Conservation (phyloP, 2,113 vertebrate genomes). For the Rhodinocichla rosea region DNA sequence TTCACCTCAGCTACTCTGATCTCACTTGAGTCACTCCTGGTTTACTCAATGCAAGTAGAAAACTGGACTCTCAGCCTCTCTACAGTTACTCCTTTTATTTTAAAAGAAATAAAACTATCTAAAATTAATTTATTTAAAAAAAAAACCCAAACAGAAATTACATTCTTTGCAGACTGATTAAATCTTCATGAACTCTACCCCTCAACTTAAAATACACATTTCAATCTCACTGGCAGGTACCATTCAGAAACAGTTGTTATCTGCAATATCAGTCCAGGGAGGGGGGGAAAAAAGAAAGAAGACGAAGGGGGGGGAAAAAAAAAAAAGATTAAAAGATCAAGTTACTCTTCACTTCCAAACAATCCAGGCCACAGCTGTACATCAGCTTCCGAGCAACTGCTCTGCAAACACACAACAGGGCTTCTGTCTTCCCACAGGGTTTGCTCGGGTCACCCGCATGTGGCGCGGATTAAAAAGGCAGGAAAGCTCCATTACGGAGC, state of each 20-base stretch:
- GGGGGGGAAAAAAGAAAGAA: not conserved
- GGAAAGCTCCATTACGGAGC: slow-evolving; percentile 47
- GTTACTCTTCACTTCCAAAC: slow-evolving; percentile 77
- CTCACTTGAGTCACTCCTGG: not conserved
- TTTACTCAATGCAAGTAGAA: not conserved
- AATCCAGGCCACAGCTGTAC: slow-evolving; percentile 86
- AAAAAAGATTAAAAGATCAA: slow-evolving; percentile 78
- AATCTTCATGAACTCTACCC: not conserved
- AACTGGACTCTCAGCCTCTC: not conserved
- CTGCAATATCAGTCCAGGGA: slow-evolving; percentile 57
- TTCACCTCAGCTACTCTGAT: not conserved
- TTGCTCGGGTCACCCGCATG: slow-evolving; percentile 72
- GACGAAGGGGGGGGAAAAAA: accelerated
- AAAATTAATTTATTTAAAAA: not conserved
- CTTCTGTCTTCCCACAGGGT: slow-evolving; percentile 81
- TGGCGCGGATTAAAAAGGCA: slow-evolving; percentile 73
- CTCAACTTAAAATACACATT: not conserved
- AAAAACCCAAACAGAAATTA: not conserved
- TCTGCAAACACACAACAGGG: slow-evolving; percentile 78
- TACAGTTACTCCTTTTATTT: not conserved
- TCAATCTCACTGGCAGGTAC: slow-evolving; percentile 50
- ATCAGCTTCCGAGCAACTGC: slow-evolving; percentile 85
- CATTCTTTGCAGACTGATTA: not conserved
- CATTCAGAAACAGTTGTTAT: slow-evolving; percentile 70
- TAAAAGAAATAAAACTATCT: not conserved